Evolutionary conservation across 2,797 vertebrate genomes (phyloP), one percentile per base, ranked within the genome.

Genomic region (Alectoris magna): DNA sequence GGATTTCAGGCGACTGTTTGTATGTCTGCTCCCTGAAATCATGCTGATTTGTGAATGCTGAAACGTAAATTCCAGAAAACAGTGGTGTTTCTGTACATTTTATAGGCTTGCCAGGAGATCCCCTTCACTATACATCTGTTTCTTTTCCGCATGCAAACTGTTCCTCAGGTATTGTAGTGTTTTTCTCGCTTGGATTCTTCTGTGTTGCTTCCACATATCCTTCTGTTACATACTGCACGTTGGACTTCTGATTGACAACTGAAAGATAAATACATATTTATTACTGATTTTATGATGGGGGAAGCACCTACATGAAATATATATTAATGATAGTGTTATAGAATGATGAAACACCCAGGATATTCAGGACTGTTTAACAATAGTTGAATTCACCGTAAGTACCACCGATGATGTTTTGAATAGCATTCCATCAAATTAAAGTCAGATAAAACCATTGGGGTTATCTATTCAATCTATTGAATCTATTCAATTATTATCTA

Each of bases 231-330:
- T 97, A 97, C 22, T 84, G 95, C 39, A 88, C 0, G 21, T 84
- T 97, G 67, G 77, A 27, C 60, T 96, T 96, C 31, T 95, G 83
- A 49, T 4, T 84, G 41, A 38, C 83, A 71, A 11, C 97, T 98
- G 90, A 27, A 94, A 97, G 41, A 84, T 18, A 78, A 60, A 36
- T 14, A 66, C 1, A n/a, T 5, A 31, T 49, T 39, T 22, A 27
- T 66, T 36, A 8, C 24, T 83, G 53, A 26, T 51, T 66, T 87
- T 39, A 23, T 46, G 38, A 48, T 44, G 7, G 24, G 13, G 12
- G 3, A 7, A 17, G 26, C 36, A 29, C 55, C 46, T 63, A 24
- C 11, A 14, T 9, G 66, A 84, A 67, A 72, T 48, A 18, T 2
- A 1, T 36, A n/a, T 46, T 77, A 53, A 16, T 49, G 51, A 39